A percentile compares a stretch with the other conserved stretches of the same genome.
These are phyloP conservation scores for Anastrepha obliqua DNA, from an alignment of 1,140 invertebrate species.

Conservation along the genomic window DNA sequence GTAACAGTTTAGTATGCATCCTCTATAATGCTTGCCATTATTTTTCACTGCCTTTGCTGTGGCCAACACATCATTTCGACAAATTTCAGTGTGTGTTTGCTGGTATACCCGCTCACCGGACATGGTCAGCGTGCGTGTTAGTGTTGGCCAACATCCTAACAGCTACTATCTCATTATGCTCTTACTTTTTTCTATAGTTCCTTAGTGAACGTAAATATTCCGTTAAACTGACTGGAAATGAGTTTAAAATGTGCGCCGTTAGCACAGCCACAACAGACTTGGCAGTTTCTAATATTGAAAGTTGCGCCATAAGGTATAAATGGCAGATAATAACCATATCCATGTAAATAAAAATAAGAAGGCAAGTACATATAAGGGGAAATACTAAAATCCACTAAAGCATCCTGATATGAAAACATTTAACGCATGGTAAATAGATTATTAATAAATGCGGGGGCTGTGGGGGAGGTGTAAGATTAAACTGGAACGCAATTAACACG, in stretches of 20 bases:
- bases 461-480: too few relatives aligned
- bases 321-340: neutral
- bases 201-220: slow-evolving; percentile 29
- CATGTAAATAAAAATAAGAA: neutral
- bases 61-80: neutral
- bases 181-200: neutral
- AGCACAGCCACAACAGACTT: slow-evolving; percentile 1
- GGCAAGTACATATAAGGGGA: neutral
- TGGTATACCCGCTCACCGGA: neutral
- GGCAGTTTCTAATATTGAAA: slow-evolving; percentile 12
- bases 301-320: neutral
- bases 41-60: neutral
- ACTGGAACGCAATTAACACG: too few relatives aligned
- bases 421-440: neutral
- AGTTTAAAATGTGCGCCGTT: slow-evolving; percentile 5
- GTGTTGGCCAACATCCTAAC: neutral
- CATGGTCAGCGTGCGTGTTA: neutral
- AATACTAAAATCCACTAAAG: neutral
- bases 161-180: neutral
- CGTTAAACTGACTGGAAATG: slow-evolving; percentile 43
- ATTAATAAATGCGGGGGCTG: too few relatives aligned
- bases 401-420: neutral
- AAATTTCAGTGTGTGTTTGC: neutral
- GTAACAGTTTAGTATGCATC: neutral
- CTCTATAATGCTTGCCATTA: neutral